Conservation (phyloP, 2,888 invertebrate genomes). For the Eupithecia vulgata region DNA sequence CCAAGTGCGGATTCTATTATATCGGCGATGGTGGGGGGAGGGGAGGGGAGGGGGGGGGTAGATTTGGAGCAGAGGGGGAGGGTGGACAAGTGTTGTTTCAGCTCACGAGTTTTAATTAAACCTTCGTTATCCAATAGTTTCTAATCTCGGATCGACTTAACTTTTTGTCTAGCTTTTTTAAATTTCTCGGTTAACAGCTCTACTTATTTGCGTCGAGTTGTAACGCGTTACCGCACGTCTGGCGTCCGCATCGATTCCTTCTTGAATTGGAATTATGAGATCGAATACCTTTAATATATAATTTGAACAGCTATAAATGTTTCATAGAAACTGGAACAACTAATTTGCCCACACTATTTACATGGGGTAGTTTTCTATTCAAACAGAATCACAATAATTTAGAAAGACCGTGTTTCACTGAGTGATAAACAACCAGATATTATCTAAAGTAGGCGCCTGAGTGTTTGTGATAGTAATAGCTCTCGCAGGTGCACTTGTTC, state of each 20-base stretch:
- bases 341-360: not conserved
- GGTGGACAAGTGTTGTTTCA: constrained; percentile 38
- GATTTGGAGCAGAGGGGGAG: not conserved
- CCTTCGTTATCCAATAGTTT: constrained; percentile 62
- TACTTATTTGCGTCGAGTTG: constrained; percentile 29
- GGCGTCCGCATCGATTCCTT: constrained; percentile 26
- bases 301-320: not conserved
- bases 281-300: not conserved
- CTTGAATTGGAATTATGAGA: not conserved
- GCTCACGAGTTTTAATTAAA: constrained; percentile 60
- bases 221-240: constrained; percentile 16
- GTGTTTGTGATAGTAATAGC: not conserved
- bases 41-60: not conserved
- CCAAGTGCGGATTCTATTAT: not conserved
- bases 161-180: constrained; percentile 38
- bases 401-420: not conserved
- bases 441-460: not conserved
- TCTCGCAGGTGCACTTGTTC: not conserved
- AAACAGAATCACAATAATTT: not conserved
- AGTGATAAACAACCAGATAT: not conserved
- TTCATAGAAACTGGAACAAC: not conserved
- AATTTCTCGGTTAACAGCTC: constrained; percentile 24
- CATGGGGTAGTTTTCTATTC: not conserved
- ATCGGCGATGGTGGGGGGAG: not conserved
- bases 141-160: constrained; percentile 51